Base-by-base conservation (phyloP, 2,888 invertebrate species). In the Eurytoma californica region DNA sequence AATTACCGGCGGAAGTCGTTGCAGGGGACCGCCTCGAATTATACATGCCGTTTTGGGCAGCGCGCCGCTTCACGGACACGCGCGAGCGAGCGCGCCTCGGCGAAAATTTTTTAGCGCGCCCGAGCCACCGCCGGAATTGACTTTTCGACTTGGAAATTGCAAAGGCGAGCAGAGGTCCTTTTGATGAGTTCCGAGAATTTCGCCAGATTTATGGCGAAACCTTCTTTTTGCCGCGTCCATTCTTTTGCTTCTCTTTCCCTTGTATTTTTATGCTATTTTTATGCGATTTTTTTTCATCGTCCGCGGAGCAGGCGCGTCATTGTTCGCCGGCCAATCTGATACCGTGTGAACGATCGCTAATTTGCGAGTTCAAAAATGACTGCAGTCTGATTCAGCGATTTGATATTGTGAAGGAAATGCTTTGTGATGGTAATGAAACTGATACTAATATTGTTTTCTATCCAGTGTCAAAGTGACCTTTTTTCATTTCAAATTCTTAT, bases 1-100 rank as follows among this genome's bases (percentile, higher is more conserved):
- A 85, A 85, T 86, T 86, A 84, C 82, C 82, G 82, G 83, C 86
- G 87, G 86, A 87, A 86, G 86, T 85, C 84, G 83, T 83, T 83
- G 82, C 81, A 80, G 83, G 81, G 81, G 82, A 82, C 82, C 81
- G 77, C 84, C 83, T 83, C 83, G 83, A 85, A 86, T 84, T 84
- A 79, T 67, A 58, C n/a, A 69, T 75, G 72, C 75, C 72, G 75
- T 72, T 79, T 76, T 73, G 28, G 65, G 58, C 13, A 47, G 49
- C 58, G 20, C 49, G 72, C 49, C 5, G 51, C 47, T 68, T 63
- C 73, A 53, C 72, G 72, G 66, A 53, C n/a, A 30, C 61, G 61
- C 13, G n/a, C 66, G 39, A 39, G 39, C 39, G 39, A 66, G 39
- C 65, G 55, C 55, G 7, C 28, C n/a, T 16, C 13, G 49, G 60